A percentile compares a stretch with the other conserved stretches of the same genome.
Conservation (phyloP, 2,797 vertebrate species). For the Monodelphis domestica region DNA sequence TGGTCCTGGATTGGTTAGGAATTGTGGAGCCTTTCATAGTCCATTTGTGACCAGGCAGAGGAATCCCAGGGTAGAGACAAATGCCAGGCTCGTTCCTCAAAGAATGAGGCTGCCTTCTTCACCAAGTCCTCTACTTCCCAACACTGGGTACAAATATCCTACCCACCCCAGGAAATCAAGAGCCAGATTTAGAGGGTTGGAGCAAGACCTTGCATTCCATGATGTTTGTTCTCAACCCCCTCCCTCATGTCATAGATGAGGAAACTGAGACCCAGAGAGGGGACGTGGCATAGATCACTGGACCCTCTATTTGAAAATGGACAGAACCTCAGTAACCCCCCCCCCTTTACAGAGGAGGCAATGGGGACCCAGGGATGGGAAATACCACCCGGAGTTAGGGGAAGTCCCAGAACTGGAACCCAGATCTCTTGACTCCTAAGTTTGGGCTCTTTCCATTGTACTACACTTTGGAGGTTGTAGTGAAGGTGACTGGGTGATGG, state of each 20-base stretch:
- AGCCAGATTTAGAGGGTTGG: background rate
- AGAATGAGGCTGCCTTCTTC: background rate
- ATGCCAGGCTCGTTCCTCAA: background rate
- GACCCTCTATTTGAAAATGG: too few species aligned
- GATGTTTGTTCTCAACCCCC: accelerated
- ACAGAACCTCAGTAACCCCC: too few species aligned
- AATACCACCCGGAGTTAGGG: background rate
- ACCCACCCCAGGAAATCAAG: background rate
- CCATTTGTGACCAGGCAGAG: background rate
- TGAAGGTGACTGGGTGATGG: too few species aligned
- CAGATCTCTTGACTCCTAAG: background rate
- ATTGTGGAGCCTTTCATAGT: background rate
- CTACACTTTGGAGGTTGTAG: background rate
- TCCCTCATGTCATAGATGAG: background rate
- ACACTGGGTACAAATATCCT: background rate
- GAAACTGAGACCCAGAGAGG: background rate
- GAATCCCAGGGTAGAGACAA: background rate
- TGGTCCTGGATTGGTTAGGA: background rate
- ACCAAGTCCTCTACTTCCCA: background rate
- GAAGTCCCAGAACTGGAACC: background rate
- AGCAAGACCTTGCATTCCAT: accelerated
- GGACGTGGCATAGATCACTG: too few species aligned
- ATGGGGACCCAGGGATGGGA: background rate
- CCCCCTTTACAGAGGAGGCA: background rate
- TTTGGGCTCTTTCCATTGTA: background rate